Evolutionary conservation across 2,888 invertebrate genomes (phyloP).

Genomic region (Eretmocerus hayati): DNA sequence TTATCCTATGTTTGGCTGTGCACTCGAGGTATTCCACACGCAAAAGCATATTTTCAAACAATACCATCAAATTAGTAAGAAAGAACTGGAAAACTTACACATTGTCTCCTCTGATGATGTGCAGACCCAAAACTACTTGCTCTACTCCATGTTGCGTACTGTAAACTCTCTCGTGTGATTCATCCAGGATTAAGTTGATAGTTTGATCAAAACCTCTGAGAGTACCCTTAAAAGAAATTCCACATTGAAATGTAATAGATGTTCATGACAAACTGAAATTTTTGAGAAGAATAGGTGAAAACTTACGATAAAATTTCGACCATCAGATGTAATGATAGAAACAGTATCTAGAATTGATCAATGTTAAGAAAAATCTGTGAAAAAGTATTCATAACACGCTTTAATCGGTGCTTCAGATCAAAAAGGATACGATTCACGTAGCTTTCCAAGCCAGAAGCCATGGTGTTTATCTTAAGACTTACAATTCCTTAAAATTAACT

Average conservation of each 20-base stretch:
- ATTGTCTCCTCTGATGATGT: slow-evolving; percentile 97
- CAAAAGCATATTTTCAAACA: no score
- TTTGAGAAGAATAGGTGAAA: slow-evolving; percentile 8
- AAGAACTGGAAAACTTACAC: slow-evolving; percentile 69
- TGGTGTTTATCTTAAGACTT: no score
- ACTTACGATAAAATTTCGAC: slow-evolving; percentile 85
- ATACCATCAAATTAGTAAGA: no score
- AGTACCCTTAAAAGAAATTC: slow-evolving; percentile 64
- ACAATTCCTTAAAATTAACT: no score
- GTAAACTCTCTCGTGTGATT: slow-evolving; percentile 97
- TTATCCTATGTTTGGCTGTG: no score
- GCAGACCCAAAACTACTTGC: slow-evolving; percentile 91
- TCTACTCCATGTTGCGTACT: slow-evolving; percentile 87
- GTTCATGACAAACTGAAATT: background rate
- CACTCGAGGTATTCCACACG: no score
- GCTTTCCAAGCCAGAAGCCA: slow-evolving; percentile 80
- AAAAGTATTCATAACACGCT: no score
- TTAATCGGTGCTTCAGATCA: slow-evolving; percentile 3
- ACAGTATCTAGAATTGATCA: slow-evolving; percentile 61
- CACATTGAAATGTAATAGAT: slow-evolving; percentile 9
- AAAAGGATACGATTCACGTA: slow-evolving; percentile 76
- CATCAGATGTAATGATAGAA: slow-evolving; percentile 93
- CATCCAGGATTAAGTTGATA: slow-evolving; percentile 96
- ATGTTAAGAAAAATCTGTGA: background rate
- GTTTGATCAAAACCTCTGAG: slow-evolving; percentile 98